Conservation (phyloP, 2,113 vertebrate genomes). For the Pholis gunnellus region DNA sequence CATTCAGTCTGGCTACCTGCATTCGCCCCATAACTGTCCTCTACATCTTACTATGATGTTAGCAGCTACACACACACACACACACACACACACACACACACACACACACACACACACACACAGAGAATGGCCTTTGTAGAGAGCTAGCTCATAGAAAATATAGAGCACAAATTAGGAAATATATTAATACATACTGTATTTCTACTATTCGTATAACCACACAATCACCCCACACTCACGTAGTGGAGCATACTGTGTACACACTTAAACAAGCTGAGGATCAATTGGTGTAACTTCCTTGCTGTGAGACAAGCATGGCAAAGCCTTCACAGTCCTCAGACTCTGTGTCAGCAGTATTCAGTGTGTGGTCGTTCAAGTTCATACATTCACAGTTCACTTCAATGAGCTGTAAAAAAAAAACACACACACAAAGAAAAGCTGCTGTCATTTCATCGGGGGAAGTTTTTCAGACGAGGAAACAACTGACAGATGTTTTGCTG, state of each 20-base stretch:
- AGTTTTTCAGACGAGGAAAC: too few species aligned
- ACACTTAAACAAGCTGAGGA: neutral
- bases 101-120: conserved; percentile 1
- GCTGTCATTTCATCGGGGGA: neutral
- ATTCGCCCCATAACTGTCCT: conserved; percentile 29
- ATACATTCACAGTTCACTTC: neutral
- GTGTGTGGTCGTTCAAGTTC: too few species aligned
- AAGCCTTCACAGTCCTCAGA: neutral
- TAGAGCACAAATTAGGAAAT: neutral
- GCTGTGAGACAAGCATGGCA: neutral
- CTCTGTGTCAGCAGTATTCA: too few species aligned
- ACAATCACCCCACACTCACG: neutral
- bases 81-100: neutral
- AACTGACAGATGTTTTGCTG: too few species aligned
- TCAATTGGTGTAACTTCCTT: neutral
- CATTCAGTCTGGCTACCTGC: conserved; percentile 43
- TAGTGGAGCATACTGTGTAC: neutral
- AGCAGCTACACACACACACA: neutral
- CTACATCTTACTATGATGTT: neutral
- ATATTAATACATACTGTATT: neutral
- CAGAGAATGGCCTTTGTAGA: neutral
- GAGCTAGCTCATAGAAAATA: neutral
- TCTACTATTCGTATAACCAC: neutral
- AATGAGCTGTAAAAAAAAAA: neutral
- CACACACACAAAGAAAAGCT: neutral